Evolutionary conservation across 2,113 vertebrate species (phyloP).

Genomic region (Saccopteryx leptura): DNA sequence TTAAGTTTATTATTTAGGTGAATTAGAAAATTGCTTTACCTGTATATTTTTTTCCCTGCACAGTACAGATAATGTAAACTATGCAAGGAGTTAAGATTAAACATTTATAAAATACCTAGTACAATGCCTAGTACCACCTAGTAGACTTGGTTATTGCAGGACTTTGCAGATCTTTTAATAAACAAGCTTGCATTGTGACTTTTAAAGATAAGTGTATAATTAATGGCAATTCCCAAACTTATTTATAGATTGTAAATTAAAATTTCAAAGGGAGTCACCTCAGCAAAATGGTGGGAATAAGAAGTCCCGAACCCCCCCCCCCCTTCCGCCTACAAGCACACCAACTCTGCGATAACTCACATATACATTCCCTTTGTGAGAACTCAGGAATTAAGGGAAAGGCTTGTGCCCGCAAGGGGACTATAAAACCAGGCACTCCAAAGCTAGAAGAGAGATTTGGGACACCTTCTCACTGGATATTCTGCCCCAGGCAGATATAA

Average conservation of each 20-base stretch:
- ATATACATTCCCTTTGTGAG: neutral
- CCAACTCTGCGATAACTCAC: neutral
- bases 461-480: neutral
- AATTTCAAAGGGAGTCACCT: neutral
- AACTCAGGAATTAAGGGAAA: neutral
- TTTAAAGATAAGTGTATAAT: neutral
- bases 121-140: neutral
- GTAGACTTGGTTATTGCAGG: neutral
- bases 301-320: neutral
- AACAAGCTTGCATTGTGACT: neutral
- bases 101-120: neutral
- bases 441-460: neutral
- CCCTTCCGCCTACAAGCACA: neutral
- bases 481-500: neutral
- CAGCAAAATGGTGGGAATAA: neutral
- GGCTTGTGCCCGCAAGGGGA: neutral
- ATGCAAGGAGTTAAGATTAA: neutral
- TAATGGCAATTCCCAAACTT: neutral
- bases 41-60: neutral
- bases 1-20: neutral
- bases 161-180: constrained; percentile 3
- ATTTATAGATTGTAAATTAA: neutral
- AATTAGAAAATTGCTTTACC: neutral
- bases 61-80: constrained; percentile 1
- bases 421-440: neutral